Percentiles rank a stretch among this genome's conserved stretches.
Evolutionary conservation across 2,113 vertebrate genomes (phyloP).

Genomic region (Elaphurus davidianus): DNA sequence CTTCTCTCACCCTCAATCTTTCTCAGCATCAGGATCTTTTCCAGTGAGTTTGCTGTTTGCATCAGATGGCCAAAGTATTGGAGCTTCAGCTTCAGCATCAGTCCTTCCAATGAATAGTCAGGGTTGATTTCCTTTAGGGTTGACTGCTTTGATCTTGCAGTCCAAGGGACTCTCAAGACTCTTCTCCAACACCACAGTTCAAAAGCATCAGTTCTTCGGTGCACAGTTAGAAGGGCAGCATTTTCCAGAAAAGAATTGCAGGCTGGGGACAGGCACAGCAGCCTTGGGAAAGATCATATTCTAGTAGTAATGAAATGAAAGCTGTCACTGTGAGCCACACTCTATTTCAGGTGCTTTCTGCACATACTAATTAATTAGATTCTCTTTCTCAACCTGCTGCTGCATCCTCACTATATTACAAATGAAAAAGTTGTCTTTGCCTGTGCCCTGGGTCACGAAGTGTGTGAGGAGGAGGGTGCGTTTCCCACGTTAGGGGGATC

Average conservation of each 20-base stretch:
- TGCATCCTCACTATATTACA: not conserved
- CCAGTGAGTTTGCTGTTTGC: not conserved
- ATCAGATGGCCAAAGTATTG: not conserved
- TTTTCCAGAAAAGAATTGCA: not conserved
- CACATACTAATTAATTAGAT: not conserved
- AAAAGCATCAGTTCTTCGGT: not conserved
- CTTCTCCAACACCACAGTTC: not conserved
- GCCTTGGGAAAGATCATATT: not conserved
- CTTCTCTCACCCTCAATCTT: not conserved
- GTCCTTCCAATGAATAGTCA: not conserved
- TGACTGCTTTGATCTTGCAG: not conserved
- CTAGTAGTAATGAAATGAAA: not conserved
- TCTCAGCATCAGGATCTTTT: not conserved
- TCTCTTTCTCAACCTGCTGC: not conserved
- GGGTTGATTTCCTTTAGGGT: not conserved
- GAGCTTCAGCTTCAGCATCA: not conserved
- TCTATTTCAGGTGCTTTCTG: not conserved
- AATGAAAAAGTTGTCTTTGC: not conserved
- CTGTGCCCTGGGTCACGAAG: not conserved
- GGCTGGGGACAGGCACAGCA: not conserved
- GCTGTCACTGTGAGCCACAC: not conserved
- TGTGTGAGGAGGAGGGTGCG: not conserved
- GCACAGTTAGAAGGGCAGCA: not conserved
- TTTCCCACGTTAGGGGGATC: not conserved
- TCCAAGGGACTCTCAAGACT: not conserved